Conservation (phyloP, 2,888 invertebrate species). For the Oscheius onirici region DNA sequence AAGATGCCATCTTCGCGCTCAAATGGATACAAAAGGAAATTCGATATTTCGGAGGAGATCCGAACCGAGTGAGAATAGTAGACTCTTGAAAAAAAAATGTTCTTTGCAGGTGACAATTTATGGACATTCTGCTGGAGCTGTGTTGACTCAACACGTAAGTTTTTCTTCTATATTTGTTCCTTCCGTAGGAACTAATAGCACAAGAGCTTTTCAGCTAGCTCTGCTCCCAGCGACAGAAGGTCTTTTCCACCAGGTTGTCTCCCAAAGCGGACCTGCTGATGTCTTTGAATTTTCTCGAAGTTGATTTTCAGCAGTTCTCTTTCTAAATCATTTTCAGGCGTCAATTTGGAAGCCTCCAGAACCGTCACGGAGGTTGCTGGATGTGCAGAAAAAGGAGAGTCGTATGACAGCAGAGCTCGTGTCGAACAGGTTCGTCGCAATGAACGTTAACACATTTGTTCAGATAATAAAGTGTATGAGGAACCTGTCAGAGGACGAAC, state of each 20-base stretch:
- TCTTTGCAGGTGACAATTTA: no score
- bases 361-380: background rate
- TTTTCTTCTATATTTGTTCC: no score
- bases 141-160: slow-evolving; percentile 20
- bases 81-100: no score
- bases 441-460: no score
- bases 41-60: slow-evolving; percentile 25
- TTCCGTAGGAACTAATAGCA: no score
- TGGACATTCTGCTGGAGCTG: slow-evolving; percentile 27
- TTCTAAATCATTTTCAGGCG: background rate
- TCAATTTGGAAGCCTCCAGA: background rate
- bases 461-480: no score
- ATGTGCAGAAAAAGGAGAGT: background rate
- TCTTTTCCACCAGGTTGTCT: background rate
- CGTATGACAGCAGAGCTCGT: background rate
- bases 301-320: no score
- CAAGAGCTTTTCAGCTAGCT: slow-evolving; percentile 1
- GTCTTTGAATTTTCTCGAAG: no score
- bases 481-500: no score
- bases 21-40: slow-evolving; percentile 27
- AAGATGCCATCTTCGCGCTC: slow-evolving; percentile 21
- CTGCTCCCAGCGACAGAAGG: slow-evolving; percentile 9
- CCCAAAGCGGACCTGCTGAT: slow-evolving; percentile 4
- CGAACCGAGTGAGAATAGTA: background rate
- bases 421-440: background rate